Conservation (phyloP, 1,140 invertebrate species). For the Pinna nobilis region DNA sequence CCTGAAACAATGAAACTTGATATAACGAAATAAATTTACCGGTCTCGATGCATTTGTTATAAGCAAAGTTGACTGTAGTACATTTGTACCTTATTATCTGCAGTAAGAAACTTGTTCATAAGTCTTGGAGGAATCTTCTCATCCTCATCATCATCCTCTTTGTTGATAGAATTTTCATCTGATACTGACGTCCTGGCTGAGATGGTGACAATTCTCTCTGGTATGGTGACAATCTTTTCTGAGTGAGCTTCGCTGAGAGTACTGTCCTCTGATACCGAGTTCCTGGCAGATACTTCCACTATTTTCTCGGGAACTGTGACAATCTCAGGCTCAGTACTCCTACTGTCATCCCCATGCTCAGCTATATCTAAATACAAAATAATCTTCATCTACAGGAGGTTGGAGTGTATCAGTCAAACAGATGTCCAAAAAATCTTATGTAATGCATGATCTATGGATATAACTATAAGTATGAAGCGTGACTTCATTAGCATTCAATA, state of each 20-base stretch:
- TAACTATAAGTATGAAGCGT: no score
- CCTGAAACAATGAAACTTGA: no score
- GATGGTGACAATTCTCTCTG: constrained; percentile 59
- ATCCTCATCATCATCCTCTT: constrained; percentile 26
- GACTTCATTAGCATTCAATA: no score
- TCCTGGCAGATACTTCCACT: constrained; percentile 55
- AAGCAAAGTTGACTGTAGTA: no score
- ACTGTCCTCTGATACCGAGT: constrained; percentile 37
- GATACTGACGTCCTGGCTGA: constrained; percentile 51
- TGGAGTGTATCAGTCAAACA: no score
- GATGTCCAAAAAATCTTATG: no score
- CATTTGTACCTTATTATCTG: constrained; percentile 47
- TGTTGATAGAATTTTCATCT: constrained; percentile 29
- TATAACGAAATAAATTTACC: no score
- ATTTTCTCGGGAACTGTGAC: constrained; percentile 58
- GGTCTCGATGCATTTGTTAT: no score
- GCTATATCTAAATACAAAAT: no score
- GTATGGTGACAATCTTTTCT: constrained; percentile 60
- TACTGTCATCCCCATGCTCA: constrained; percentile 41
- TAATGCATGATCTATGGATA: no score
- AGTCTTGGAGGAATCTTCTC: constrained; percentile 38
- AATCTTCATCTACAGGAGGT: no score
- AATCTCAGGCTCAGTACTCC: no score
- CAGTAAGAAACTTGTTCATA: constrained; percentile 7
- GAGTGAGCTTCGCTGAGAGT: constrained; percentile 23